Evolutionary conservation across 2,888 invertebrate genomes (phyloP).

Genomic region (Heteromyza rotundicornis): DNA sequence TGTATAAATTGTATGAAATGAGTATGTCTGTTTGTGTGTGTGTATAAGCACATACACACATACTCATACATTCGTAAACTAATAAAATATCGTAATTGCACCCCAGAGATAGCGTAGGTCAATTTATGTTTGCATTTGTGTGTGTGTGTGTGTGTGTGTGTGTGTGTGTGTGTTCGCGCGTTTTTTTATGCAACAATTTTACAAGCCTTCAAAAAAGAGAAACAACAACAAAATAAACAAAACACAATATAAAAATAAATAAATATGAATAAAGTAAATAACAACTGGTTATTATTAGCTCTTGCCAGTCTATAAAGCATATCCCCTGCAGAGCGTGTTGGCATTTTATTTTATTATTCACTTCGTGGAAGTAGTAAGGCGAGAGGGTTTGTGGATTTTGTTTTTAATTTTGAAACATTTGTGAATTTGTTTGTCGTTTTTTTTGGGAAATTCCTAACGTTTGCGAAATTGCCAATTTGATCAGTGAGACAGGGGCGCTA

Average conservation of each 20-base stretch:
- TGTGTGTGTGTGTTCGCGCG: constrained; percentile 6
- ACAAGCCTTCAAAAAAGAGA: too few relatives aligned
- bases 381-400: too few relatives aligned
- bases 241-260: too few relatives aligned
- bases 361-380: too few relatives aligned
- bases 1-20: neutral
- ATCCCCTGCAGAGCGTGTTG: neutral
- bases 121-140: neutral
- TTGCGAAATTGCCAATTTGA: too few relatives aligned
- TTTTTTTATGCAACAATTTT: neutral
- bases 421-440: too few relatives aligned
- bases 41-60: neutral
- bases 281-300: too few relatives aligned
- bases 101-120: neutral
- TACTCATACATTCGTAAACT: neutral
- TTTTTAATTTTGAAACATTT: too few relatives aligned
- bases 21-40: neutral
- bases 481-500: too few relatives aligned
- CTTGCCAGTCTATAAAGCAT: neutral
- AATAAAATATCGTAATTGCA: constrained; percentile 6
- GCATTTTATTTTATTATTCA: too few relatives aligned
- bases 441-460: too few relatives aligned
- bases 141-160: constrained; percentile 1
- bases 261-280: too few relatives aligned
- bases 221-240: neutral